Conservation (phyloP, 2,888 invertebrate genomes). For the Parelbella ahira region DNA sequence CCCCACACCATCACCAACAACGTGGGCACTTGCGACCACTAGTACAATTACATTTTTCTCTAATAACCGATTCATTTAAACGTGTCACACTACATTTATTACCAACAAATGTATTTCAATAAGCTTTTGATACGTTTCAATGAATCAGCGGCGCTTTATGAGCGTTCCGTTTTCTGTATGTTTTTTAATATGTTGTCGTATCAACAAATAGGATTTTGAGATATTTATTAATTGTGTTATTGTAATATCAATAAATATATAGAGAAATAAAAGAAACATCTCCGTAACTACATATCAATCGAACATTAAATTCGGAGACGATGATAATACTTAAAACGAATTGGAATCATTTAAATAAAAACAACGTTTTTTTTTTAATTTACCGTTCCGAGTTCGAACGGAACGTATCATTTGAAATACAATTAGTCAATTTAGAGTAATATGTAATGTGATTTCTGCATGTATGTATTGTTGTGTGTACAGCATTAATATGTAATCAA, state of each 20-base stretch:
- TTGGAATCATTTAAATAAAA: too few relatives aligned
- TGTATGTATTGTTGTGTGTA: conserved; percentile 2
- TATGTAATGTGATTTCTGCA: conserved; percentile 33
- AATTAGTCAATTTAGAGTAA: conserved; percentile 76
- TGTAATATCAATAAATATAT: too few relatives aligned
- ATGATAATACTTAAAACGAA: conserved; percentile 30
- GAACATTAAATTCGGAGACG: conserved; percentile 58
- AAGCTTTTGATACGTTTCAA: conserved; percentile 34
- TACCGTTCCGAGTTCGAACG: too few relatives aligned
- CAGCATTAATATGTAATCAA: too few relatives aligned
- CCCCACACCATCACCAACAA: conserved; percentile 81
- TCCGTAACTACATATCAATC: conserved; percentile 72
- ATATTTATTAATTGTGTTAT: too few relatives aligned
- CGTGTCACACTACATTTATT: conserved; percentile 33
- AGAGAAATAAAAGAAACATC: conserved; percentile 30
- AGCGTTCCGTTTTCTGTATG: conserved; percentile 24
- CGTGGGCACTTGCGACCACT: conserved; percentile 70
- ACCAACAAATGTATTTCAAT: conserved; percentile 14
- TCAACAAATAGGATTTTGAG: too few relatives aligned
- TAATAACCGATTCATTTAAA: conserved; percentile 35
- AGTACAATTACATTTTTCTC: conserved; percentile 31
- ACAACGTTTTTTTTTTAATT: too few relatives aligned
- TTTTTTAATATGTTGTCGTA: conserved; percentile 18
- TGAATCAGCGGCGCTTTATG: conserved; percentile 38
- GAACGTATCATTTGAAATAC: too few relatives aligned